Base-by-base conservation (phyloP, 2,888 invertebrate species). In the Erebia ligea region DNA sequence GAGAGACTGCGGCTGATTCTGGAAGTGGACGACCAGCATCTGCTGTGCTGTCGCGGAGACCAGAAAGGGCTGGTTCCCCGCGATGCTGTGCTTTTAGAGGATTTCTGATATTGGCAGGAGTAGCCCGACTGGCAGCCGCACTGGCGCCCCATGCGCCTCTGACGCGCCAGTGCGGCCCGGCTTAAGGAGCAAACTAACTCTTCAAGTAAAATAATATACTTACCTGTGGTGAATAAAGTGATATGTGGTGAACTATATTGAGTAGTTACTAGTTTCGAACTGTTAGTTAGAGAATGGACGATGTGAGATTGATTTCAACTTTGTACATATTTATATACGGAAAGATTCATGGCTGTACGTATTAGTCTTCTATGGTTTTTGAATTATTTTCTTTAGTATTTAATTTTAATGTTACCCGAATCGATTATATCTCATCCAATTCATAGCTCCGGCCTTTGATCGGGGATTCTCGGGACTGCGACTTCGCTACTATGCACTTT, bases 21-120 rank as follows among this genome's bases (percentile, higher is more conserved):
- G 42, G 96, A 97, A 80, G 96, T 97, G 61, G 97, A 97, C 84
- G 95, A 95, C 80, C 96, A 96, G 79, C 96, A 96, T 95, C 86
- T 97, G 76, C 88, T 97, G 70, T 97, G 97, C 85, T 96, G 96
- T 80, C 92, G 96, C 77, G 96, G 96, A 9, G 96, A 96, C 54
- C 95, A 95, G 80, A 96, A 96, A 82, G 97, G 97, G 71, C 92
- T 97, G 56, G 97, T 97, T 57, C 96, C 96, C 2, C 94, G 95
- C 72, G 95, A 95, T 73, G 96, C 96, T 50, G 96, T 96, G 21
- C 90, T 95, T 73, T 79, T 89, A 1, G 94, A 92, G 78, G 91
- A 92, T 77, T 91, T 92, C 89, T 93, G 93, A 93, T 92, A 88
- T 85, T 88, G 87, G 91, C 90, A 86, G 75, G 85, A 85, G 70